Evolutionary conservation across 2,797 vertebrate genomes (phyloP), one percentile per base, ranked within the genome.

Genomic region (Miichthys miiuy): DNA sequence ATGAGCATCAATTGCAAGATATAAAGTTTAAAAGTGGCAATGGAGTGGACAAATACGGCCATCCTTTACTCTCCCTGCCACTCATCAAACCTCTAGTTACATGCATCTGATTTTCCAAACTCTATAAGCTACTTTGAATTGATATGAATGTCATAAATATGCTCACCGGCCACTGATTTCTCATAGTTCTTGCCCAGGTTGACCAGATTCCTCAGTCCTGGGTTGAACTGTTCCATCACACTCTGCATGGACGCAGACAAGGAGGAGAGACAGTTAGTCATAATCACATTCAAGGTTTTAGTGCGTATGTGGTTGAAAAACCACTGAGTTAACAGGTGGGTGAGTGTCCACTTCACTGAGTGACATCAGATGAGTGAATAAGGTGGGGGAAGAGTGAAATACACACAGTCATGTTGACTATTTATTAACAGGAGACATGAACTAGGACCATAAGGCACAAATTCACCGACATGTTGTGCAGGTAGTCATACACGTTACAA

Each of bases 221-320:
- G 98, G 91, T 99, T 99, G 94, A 99, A 99, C 85, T 99, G 97
- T 68, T 99, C 98, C 98, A 99, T 97, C 83, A 99, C 98, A 96
- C 97, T 99, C 98, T 99, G 91, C 18, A 38, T 44, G 68, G 34
- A 71, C 25, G 30, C 48, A 81, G 64, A 83, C 21, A 85, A 68
- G 2, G 72, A 61, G 27, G 6, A 46, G 13, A 80, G n/a, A 68
- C 50, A 38, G 4, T 50, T 57, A 68, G 27, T 64, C 17, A 62
- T 14, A 4, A 50, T 34, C 9, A 54, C 23, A 56, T 47, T 81
- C 52, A 34, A 18, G 13, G 56, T 25, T 47, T 71, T 17, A 25
- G 38, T 58, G 14, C 18, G 48, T 50, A 1, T 44, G 46, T 4
- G 38, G 21, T 18, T 20, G 23, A 64, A 34, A 57, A 44, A 64